Percentiles rank a stretch among this genome's conserved stretches.
Evolutionary conservation across 2,797 vertebrate species (phyloP).

Genomic region (Typhlichthys subterraneus): DNA sequence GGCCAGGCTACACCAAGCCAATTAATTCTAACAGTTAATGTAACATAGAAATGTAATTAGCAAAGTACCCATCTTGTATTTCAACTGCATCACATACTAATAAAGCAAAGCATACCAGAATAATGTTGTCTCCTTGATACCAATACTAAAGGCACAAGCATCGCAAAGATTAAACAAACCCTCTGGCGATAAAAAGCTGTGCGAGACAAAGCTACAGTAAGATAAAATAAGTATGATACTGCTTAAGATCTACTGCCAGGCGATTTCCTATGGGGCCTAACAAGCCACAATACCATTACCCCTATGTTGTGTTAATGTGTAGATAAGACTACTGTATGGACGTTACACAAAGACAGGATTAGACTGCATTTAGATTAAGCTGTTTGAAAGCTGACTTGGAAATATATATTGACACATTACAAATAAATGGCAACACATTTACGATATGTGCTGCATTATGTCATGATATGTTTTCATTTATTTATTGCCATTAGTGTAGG

Average conservation of each 20-base stretch:
- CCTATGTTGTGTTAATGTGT: slow-evolving; percentile 23
- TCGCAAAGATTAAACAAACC: slow-evolving; percentile 10
- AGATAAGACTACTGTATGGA: slow-evolving; percentile 18
- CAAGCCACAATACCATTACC: slow-evolving; percentile 21
- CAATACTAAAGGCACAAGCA: not conserved
- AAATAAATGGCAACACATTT: not conserved
- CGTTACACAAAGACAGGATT: slow-evolving; percentile 15
- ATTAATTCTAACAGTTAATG: too few species aligned
- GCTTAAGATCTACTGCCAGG: slow-evolving; percentile 26
- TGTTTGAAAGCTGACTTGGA: slow-evolving; percentile 20
- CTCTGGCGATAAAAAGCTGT: slow-evolving; percentile 12
- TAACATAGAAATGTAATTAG: not conserved
- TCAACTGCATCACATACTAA: not conserved
- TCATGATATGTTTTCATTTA: too few species aligned
- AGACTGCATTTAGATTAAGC: slow-evolving; percentile 34
- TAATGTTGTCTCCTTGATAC: slow-evolving; percentile 1
- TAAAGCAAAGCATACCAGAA: slow-evolving; percentile 11
- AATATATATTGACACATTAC: slow-evolving; percentile 6
- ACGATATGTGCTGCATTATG: too few species aligned
- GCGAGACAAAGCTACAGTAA: not conserved
- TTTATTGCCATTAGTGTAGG: too few species aligned
- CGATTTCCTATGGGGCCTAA: slow-evolving; percentile 17
- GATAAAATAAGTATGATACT: slow-evolving; percentile 35
- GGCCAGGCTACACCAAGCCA: too few species aligned
- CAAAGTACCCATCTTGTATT: not conserved